Evolutionary conservation across 2,797 vertebrate genomes (phyloP), one percentile per base, ranked within the genome.

Genomic region (Crypturellus tataupa): DNA sequence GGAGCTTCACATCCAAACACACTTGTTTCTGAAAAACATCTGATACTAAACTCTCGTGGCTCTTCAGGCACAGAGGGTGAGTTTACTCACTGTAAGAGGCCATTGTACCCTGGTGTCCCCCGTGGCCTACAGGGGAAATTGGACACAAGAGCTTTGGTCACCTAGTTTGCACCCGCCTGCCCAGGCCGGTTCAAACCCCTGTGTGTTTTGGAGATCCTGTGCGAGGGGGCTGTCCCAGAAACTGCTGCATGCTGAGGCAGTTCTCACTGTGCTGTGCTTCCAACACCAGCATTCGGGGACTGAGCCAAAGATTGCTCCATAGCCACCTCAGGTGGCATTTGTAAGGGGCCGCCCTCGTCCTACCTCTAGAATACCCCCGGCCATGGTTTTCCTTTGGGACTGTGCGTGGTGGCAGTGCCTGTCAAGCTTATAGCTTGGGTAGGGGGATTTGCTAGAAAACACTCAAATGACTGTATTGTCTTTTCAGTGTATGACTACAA

Each of bases 261-360:
- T 68, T 17, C 7, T 23, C 64, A 49, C 63, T 49, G 31, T 10
- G 9, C 25, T 80, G 33, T 37, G 9, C 39, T 59, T 42, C 18
- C 85, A 16, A 85, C 35, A 16, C 55, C 73, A 75, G 85, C 86
- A 87, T 93, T 92, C 4, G 2, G 55, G 89, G 49, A 49, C 3
- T 1, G 70, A 92, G 79, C 59, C 80, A 91, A 94, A 62, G 73
- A 56, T 46, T 79, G 31, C 63, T 80, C 23, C 79, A 44, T 72
- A 55, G 35, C 46, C 2, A 6, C 46, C 70, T 82, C 64, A 62
- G 85, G 64, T 59, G 70, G 69, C 76, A 73, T 89, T 94, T 95
- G 55, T 75, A 71, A 89, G 12, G 67, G 64, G 23, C 65, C 56
- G 67, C 68, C 80, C 56, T 73, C 55, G 13, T 31, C 44, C 62